Evolutionary conservation across 2,113 vertebrate genomes (phyloP), one percentile per base, ranked within the genome.

Genomic region (Chloropsis hardwickii): DNA sequence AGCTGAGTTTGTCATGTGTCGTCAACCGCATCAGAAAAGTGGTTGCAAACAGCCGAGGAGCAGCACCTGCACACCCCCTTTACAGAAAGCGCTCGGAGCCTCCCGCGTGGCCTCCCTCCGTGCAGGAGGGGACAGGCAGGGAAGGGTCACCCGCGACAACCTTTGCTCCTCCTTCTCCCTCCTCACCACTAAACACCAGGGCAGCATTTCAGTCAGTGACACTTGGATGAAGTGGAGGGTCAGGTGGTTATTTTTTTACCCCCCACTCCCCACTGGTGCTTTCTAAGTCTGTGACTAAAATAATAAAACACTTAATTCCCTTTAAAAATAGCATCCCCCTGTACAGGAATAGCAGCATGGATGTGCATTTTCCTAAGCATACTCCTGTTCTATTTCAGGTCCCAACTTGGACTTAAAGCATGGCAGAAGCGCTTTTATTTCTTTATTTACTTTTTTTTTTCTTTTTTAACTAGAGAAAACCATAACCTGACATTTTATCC

Each of bases 11-110:
- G 98, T 98, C 98, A 98, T 99, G 99, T 99, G 99, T 99, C 98
- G 99, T 99, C 99, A 99, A 99, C 99, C 99, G 98, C 99, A 99
- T 99, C 99, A 99, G 99, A 99, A 99, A 99, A 99, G 99, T 99
- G 99, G 99, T 98, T 95, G 98, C 99, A 99, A 98, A 99, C 99
- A 99, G 98, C 98, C 99, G 98, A 97, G 98, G 99, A 99, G 96
- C 99, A 99, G 97, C 97, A 96, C 90, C 69, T 48, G 98, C 98
- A 98, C 95, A 97, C 14, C 95, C 98, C 99, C 98, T 97, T 96
- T 96, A 98, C 98, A 98, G 98, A 99, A 99, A 98, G 98, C 92
- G 97, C 97, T 96, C 3, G 7, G 54, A 91, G 90, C 56, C 35
- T 54, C 40, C 54, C 6, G 1, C 33, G 1, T 5, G 22, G 72